Base-by-base conservation (phyloP, 2,888 invertebrate genomes). In the Pyrrhia umbra region DNA sequence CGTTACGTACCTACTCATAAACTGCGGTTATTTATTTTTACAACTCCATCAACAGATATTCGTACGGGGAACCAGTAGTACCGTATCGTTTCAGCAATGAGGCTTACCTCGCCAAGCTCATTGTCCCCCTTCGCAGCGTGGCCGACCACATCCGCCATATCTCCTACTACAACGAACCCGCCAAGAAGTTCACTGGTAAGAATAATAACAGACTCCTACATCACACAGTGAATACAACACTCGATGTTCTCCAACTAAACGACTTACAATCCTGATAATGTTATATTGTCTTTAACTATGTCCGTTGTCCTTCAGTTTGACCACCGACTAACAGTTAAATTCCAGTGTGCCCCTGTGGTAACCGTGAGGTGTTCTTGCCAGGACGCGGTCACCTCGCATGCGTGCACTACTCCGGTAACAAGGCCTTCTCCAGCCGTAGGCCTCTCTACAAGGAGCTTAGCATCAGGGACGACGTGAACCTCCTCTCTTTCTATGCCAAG, bases 401-500 rank as follows among this genome's bases (percentile, higher is more conserved):
- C 93, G 95, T 98, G 88, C 96, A 97, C 89, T 98, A 97, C 95
- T 96, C 97, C 88, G 98, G 97, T 85, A 97, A 97, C 86, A 97
- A 96, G 92, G 96, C 96, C 81, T 97, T 97, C 93, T 96, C 97
- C 86, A 96, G 96, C 90, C 96, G 98, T 87, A 96, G 96, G 86
- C 96, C 97, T 71, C 96, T 97, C 88, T 95, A 95, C 92, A 95
- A 96, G 87, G 96, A 96, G 89, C 97, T 97, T 85, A 97, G 97
- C 92, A 96, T 98, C 90, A 96, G 96, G 91, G 97, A 96, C 92
- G 98, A 98, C 95, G 97, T 98, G 91, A 97, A 97, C 89, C 96
- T 97, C 86, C 96, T 98, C 88, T 98, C 98, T 89, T 98, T 97
- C 95, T 98, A 98, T 96, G 96, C 97, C 94, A 97, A 97, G 95